Base-by-base conservation (phyloP, 2,888 invertebrate species). In the Patella caerulea region DNA sequence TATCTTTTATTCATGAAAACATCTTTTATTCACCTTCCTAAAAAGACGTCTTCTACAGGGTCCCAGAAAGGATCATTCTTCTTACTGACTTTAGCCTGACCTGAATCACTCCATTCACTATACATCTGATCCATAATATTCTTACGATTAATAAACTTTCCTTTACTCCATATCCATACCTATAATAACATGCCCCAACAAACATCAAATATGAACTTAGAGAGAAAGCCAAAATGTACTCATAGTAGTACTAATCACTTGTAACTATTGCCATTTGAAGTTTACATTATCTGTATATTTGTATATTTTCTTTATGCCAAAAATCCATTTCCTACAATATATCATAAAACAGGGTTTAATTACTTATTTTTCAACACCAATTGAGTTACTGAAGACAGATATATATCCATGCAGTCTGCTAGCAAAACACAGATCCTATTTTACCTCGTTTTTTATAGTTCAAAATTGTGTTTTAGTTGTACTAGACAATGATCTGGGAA, bases 61-160 rank as follows among this genome's bases (percentile, higher is more conserved):
- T 88, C 88, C 88, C 88, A 88, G 83, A 87, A 88, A 5, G 88
- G 88, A 76, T 88, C 88, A 71, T 83, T 83, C 34, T 85, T 83
- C 73, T 83, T 76, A 24, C 82, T 81, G 19, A 85, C 59, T 2
- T 80, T 75, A 1, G 81, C 73, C 24, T 77, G 80, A 7, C 84
- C 85, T 2, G 85, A 86, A 34, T 87, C 87, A 72, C 82, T 65
- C 72, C 76, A 86, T 52, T 79, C 78, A n/a, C 81, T 34, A 74
- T 88, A 88, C 71, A 87, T 59, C 55, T 86, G 86, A 74, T 88
- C 86, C 81, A 88, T 88, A 73, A 88, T 74, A 74, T 85, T 85
- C 74, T 88, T 88, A 34, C 88, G 78, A 79, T 88, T 85, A 69
- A 85, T 78, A 75, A 88, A 88, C 75, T 88, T 88, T 34, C 78